Evolutionary conservation across 2,797 vertebrate species (phyloP).

Genomic region (Acestrorhynchus altus): DNA sequence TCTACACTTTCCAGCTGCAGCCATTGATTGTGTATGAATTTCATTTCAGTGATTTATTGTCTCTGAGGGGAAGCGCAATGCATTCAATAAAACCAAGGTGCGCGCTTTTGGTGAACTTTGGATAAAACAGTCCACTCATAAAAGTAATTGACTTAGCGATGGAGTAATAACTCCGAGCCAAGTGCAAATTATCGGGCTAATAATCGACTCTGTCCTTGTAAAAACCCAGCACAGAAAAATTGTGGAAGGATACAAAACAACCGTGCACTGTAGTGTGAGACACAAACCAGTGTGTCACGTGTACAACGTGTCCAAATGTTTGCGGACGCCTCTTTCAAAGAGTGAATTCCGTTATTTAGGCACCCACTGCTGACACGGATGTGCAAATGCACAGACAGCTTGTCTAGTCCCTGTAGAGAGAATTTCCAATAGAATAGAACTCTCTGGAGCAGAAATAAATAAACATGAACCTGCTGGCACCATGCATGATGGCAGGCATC

Average conservation of each 20-base stretch:
- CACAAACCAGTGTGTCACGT: no score
- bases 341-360: no score
- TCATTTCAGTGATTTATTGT: constrained; percentile 53
- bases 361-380: no score
- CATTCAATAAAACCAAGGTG: constrained; percentile 44
- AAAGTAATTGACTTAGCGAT: constrained; percentile 28
- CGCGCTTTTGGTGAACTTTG: constrained; percentile 44
- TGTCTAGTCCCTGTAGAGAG: no score
- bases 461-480: no score
- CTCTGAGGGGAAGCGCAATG: constrained; percentile 13
- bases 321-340: no score
- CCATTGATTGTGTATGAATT: constrained; percentile 53
- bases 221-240: not conserved
- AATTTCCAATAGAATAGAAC: no score
- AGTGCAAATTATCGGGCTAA: constrained; percentile 33
- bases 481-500: no score
- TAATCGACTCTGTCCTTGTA: constrained; percentile 34
- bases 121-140: constrained; percentile 42
- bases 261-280: not conserved
- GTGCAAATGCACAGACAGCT: no score
- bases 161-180: constrained; percentile 33
- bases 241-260: not conserved
- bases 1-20: constrained; percentile 30
- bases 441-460: no score
- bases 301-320: no score